phyloP scores from a whole-genome alignment of 2,113 vertebrate genomes.

The Anas platyrhynchos region DNA sequence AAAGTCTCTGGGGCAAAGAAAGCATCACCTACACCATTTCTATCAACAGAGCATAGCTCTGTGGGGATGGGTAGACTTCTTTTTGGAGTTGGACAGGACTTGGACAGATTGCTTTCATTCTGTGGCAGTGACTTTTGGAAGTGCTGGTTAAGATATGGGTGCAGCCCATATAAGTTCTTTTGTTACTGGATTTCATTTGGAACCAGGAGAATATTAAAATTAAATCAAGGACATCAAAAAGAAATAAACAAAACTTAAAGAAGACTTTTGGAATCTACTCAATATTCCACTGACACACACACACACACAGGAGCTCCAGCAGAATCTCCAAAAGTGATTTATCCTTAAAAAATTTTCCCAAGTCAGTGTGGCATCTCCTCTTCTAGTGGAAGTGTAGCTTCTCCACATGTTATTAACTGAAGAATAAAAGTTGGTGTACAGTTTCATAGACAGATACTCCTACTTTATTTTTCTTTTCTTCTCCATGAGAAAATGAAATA shows the following conservation, averaged over 20 bases:
- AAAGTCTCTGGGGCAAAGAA: neutral
- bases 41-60: neutral
- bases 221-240: neutral
- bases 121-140: neutral
- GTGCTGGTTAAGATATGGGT: neutral
- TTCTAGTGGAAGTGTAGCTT: neutral
- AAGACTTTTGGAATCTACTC: neutral
- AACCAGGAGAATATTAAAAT: neutral
- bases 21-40: neutral
- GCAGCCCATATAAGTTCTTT: neutral
- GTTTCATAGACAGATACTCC: neutral
- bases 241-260: neutral
- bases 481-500: neutral
- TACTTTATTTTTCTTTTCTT: neutral
- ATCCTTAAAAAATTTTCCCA: neutral
- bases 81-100: neutral
- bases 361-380: neutral
- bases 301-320: neutral
- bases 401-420: neutral
- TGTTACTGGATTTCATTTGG: neutral
- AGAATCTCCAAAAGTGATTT: neutral
- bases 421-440: neutral
- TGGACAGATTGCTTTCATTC: neutral
- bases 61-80: neutral
- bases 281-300: neutral